phyloP scores from a whole-genome alignment of 2,888 invertebrate species.

The Cephus nigrinus region DNA sequence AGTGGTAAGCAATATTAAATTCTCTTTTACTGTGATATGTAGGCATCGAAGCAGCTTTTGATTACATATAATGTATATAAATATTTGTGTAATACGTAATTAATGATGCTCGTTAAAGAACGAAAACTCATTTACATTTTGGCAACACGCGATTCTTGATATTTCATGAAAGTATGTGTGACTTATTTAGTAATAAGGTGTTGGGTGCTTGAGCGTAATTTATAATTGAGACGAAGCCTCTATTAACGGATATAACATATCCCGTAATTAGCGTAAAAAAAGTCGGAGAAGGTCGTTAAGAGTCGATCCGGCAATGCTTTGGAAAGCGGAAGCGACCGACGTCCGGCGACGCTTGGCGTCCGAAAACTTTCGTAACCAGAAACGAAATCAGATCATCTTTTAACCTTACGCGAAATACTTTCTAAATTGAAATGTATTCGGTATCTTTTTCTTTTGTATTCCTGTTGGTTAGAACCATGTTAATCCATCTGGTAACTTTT shows the following conservation, averaged over 20 bases:
- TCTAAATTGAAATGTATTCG: neutral
- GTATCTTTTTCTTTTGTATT: neutral
- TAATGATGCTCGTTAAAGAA: neutral
- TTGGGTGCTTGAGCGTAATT: neutral
- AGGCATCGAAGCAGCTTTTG: neutral
- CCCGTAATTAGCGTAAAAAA: neutral
- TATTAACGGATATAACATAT: no score
- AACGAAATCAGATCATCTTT: neutral
- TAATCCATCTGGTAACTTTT: no score
- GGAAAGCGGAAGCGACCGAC: neutral
- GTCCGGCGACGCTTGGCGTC: neutral
- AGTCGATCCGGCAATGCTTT: neutral
- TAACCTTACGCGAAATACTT: neutral
- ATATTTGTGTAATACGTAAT: neutral
- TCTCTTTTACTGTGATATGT: neutral
- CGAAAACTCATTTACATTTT: neutral
- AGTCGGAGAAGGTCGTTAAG: neutral
- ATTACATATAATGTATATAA: neutral
- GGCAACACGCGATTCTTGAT: neutral
- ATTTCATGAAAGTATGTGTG: neutral
- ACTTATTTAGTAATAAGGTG: neutral
- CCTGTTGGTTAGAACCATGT: neutral
- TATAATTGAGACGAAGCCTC: neutral
- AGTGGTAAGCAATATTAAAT: neutral
- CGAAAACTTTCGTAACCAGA: neutral